Conservation (phyloP, 2,113 vertebrate genomes). For the Toxotes jaculatrix region DNA sequence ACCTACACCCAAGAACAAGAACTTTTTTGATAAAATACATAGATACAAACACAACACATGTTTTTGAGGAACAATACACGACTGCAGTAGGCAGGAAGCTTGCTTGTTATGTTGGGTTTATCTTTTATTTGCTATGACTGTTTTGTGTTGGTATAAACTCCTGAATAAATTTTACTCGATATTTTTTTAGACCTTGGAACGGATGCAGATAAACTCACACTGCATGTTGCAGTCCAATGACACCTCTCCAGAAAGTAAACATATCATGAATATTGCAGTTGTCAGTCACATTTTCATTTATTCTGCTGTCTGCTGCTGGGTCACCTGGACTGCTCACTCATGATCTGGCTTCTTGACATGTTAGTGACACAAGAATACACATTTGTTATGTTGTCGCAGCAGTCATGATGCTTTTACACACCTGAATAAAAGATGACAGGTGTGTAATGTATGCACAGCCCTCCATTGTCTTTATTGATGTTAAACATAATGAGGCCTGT, state of each 20-base stretch:
- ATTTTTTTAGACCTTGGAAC: constrained; percentile 1
- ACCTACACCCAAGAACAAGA: constrained; percentile 49
- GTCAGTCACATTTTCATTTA: constrained; percentile 33
- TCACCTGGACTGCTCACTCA: constrained; percentile 27
- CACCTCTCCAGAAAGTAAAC: constrained; percentile 12
- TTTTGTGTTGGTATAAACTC: constrained; percentile 22
- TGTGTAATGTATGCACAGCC: background rate
- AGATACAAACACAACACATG: constrained; percentile 35
- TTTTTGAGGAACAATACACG: constrained; percentile 34
- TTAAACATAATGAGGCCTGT: constrained; percentile 10
- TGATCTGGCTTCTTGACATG: constrained; percentile 16
- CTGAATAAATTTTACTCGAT: constrained; percentile 5
- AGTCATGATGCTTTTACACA: background rate
- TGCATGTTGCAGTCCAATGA: background rate
- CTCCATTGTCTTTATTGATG: constrained; percentile 16
- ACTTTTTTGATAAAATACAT: constrained; percentile 45
- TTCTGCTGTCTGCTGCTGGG: background rate
- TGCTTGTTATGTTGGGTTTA: constrained; percentile 34
- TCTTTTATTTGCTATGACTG: constrained; percentile 36
- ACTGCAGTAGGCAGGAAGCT: constrained; percentile 24
- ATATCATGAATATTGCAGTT: constrained; percentile 40
- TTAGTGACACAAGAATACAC: constrained; percentile 1
- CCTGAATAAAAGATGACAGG: constrained; percentile 30
- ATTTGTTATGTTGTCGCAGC: background rate
- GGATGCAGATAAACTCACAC: background rate